Evolutionary conservation across 2,797 vertebrate genomes (phyloP).

Genomic region (Dendrocincla tyrannina): DNA sequence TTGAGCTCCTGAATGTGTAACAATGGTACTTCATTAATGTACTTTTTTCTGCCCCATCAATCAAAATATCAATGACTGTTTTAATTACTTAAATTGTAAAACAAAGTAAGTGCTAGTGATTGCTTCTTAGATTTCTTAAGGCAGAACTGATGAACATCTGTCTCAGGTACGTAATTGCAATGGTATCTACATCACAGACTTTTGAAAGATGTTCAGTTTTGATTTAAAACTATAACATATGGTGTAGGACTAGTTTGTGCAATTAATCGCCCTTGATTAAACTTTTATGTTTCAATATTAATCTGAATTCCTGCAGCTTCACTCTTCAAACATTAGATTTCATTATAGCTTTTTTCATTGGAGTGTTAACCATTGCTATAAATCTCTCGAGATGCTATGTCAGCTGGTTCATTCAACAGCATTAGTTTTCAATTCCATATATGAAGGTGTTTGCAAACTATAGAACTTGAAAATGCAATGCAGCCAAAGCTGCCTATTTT

Average conservation of each 20-base stretch:
- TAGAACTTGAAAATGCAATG: neutral
- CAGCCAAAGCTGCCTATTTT: neutral
- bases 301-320: neutral
- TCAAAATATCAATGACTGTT: neutral
- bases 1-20: neutral
- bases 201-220: neutral
- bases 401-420: neutral
- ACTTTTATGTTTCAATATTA: neutral
- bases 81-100: neutral
- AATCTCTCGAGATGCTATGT: neutral
- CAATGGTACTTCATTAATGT: neutral
- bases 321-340: neutral
- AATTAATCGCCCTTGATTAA: slow-evolving; percentile 1
- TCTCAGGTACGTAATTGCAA: neutral
- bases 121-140: neutral
- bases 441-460: neutral
- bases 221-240: neutral
- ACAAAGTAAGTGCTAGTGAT: neutral
- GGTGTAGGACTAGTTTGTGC: neutral
- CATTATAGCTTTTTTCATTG: rapidly evolving
- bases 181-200: neutral
- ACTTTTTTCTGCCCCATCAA: neutral
- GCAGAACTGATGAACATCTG: neutral
- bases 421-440: neutral
- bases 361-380: neutral